Conservation (phyloP, 2,797 vertebrate species). For the Artibeus jamaicensis region DNA sequence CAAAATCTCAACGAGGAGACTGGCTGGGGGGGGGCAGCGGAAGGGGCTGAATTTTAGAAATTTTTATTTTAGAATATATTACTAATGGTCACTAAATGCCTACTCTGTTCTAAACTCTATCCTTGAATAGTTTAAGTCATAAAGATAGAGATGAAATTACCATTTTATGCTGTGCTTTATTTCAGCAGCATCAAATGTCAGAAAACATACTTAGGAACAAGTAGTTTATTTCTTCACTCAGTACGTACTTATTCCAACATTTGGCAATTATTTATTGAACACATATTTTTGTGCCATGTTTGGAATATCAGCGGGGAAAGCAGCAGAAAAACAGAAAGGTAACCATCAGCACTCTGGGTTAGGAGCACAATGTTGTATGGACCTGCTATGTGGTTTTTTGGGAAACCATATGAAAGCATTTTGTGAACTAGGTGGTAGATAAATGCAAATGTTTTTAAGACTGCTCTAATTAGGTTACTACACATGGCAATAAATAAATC, state of each 20-base stretch:
- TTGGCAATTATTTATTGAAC: not conserved
- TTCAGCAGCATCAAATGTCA: not conserved
- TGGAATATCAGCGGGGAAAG: not conserved
- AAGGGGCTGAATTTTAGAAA: not conserved
- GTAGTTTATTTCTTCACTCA: not conserved
- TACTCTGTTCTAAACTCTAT: not conserved
- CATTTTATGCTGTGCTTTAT: not conserved
- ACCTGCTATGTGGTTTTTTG: not conserved
- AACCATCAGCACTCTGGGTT: not conserved
- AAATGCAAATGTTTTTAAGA: not conserved
- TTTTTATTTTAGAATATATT: slow-evolving; percentile 10
- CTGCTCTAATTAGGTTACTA: not conserved
- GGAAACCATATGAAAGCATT: not conserved
- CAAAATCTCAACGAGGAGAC: not conserved
- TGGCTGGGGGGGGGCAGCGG: not conserved
- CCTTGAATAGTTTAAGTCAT: not conserved
- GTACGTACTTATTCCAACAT: slow-evolving; percentile 29
- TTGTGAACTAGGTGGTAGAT: not conserved
- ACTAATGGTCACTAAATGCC: not conserved
- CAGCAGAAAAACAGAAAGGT: not conserved
- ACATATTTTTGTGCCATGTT: not conserved
- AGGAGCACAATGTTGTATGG: not conserved
- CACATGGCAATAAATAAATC: not conserved
- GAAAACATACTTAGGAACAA: not conserved
- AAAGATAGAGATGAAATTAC: not conserved